These are phyloP conservation scores for Triops longicaudatus DNA, from an alignment of 1,140 invertebrate species.

Conservation along the genomic window DNA sequence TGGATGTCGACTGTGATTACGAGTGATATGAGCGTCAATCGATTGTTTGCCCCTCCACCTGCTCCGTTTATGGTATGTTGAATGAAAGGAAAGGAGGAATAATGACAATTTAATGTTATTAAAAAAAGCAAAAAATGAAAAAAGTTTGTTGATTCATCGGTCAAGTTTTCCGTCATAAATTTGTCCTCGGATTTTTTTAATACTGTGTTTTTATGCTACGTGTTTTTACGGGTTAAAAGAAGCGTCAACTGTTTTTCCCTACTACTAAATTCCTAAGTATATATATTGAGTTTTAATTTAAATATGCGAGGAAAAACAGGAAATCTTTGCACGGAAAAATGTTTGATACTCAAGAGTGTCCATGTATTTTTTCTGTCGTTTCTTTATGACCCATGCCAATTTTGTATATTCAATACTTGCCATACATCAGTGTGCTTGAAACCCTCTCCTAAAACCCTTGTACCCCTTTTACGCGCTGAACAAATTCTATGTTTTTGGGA, in stretches of 20 bases:
- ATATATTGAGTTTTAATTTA: too few species aligned
- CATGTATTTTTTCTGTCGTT: background rate
- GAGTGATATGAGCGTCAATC: conserved; percentile 14
- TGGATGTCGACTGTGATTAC: conserved; percentile 12
- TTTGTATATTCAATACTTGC: background rate
- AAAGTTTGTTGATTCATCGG: too few species aligned
- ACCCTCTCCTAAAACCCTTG: background rate
- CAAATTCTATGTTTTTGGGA: background rate
- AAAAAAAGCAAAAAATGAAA: too few species aligned
- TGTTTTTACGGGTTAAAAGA: too few species aligned
- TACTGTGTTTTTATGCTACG: too few species aligned
- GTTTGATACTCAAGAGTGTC: background rate
- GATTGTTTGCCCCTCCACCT: background rate
- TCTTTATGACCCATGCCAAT: background rate
- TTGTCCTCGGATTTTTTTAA: too few species aligned
- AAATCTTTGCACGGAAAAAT: too few species aligned
- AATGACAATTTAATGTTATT: background rate
- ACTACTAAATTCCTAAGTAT: too few species aligned
- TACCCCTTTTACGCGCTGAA: background rate
- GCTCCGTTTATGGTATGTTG: background rate
- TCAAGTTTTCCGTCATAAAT: too few species aligned
- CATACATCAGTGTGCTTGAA: background rate
- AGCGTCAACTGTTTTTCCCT: too few species aligned
- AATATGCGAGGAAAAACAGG: too few species aligned
- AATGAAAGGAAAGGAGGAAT: background rate